Evolutionary conservation across 2,113 vertebrate species (phyloP), one percentile per base, ranked within the genome.

Genomic region (Ptilonorhynchus violaceus): DNA sequence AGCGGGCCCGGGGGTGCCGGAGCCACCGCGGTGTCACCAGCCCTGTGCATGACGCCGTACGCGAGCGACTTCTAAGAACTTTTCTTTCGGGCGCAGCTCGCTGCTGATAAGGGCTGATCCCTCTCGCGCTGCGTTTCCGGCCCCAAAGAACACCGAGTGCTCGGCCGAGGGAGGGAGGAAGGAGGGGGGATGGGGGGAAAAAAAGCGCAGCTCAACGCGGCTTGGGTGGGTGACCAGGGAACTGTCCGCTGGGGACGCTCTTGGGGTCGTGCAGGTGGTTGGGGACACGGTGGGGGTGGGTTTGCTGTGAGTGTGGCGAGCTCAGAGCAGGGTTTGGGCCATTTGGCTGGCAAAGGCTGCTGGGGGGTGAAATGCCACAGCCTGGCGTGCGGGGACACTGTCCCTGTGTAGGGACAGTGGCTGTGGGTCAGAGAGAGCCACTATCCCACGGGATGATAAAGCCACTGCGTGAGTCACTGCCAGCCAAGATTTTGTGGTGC

Each of bases 21-120:
- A 89, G 95, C 72, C 8, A 19, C 80, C 9, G 37, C 20, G 15
- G 79, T 63, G 44, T 84, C 80, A 15, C 72, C 85, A 70, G 25
- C 70, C 24, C 80, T 0, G 13, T 44, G 79, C 89, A 79, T 42
- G 75, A 37, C 67, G 67, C 80, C 8, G 23, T 53, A 17, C 8
- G 1, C 12, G 2, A 78, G 58, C 11, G 46, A 92, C 92, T 97
- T 97, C 96, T 94, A 96, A 96, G 96, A 97, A 97, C 90, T 96
- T 96, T 94, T 92, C 66, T 88, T 85, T 3, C 93, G 1, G 5
- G 81, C 31, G 15, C 70, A 62, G 73, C 82, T 63, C 47, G 8
- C 33, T 0, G 39, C 90, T 83, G 96, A 95, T 96, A 96, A 94
- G 96, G 53, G 82, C 78, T 69, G 85, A 50, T 82, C 66, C 85